These are phyloP conservation scores for Prunella fulvescens DNA, from an alignment of 2,113 vertebrate species.

Conservation along the genomic window DNA sequence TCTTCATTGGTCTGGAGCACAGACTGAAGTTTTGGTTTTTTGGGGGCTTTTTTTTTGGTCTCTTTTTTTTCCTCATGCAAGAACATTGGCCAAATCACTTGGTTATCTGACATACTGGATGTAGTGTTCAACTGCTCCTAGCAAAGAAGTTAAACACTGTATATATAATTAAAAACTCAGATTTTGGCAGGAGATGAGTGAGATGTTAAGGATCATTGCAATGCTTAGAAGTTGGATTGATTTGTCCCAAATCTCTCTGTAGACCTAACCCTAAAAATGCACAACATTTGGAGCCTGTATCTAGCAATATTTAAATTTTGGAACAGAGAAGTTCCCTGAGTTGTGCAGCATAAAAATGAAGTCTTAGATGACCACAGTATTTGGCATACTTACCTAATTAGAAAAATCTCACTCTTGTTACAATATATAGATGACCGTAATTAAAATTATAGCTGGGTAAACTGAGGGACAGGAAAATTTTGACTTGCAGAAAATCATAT, in stretches of 20 bases:
- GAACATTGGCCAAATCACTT: not conserved
- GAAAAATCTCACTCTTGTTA: not conserved
- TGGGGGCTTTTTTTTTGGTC: fast-evolving
- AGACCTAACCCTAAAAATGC: not conserved
- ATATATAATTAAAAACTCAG: not conserved
- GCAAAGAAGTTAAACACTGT: not conserved
- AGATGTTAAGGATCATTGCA: not conserved
- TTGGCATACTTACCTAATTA: not conserved
- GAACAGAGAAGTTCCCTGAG: not conserved
- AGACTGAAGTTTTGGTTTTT: not conserved
- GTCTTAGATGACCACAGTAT: not conserved
- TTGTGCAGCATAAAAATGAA: not conserved
- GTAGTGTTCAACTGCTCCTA: not conserved
- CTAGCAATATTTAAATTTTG: not conserved
- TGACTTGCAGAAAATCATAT: not conserved
- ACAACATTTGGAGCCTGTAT: not conserved
- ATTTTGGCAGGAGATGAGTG: not conserved
- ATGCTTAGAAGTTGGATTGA: not conserved
- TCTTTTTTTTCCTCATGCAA: not conserved
- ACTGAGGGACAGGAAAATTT: not conserved
- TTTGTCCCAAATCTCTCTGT: not conserved
- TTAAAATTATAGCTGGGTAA: not conserved
- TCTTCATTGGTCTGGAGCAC: not conserved
- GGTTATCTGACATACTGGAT: not conserved
- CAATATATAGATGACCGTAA: not conserved